Evolutionary conservation across 1,140 invertebrate genomes (phyloP).

Genomic region (Philotrypesis tridentata): DNA sequence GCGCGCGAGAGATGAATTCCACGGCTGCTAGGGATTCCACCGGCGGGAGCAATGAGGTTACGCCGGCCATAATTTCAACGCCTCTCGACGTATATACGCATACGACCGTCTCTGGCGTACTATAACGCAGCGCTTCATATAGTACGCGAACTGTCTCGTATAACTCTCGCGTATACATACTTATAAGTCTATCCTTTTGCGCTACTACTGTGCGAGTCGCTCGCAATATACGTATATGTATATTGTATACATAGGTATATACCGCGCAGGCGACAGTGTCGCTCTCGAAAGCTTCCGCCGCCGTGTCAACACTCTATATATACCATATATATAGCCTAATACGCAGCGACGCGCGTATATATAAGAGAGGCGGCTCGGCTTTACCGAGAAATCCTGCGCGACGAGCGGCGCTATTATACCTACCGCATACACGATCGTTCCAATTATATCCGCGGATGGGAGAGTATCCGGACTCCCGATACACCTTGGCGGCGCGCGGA

Average conservation of each 20-base stretch:
- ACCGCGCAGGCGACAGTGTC: no score
- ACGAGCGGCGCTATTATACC: slow-evolving; percentile 18
- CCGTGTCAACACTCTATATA: no score
- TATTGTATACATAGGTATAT: no score
- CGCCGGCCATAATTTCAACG: slow-evolving; percentile 31
- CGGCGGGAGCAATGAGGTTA: slow-evolving; percentile 23
- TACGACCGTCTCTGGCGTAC: no score
- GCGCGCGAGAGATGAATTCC: slow-evolving; percentile 25
- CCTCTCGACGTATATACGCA: not conserved
- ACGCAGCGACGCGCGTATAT: no score
- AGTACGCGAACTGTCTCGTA: not conserved
- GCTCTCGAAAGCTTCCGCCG: not conserved
- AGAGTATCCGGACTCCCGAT: not conserved
- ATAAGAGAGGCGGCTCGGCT: not conserved
- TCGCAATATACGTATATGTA: no score
- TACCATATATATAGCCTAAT: no score
- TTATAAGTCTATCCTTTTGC: no score
- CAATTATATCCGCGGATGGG: slow-evolving; percentile 33
- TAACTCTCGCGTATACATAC: slow-evolving; percentile 4
- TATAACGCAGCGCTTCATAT: no score
- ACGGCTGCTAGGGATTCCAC: slow-evolving; percentile 20
- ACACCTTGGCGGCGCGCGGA: not conserved
- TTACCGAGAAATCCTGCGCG: slow-evolving; percentile 26
- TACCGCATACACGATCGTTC: slow-evolving; percentile 7
- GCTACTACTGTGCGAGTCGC: no score